Evolutionary conservation across 2,797 vertebrate species (phyloP), one percentile per base, ranked within the genome.

Genomic region (Octomys mimax): DNA sequence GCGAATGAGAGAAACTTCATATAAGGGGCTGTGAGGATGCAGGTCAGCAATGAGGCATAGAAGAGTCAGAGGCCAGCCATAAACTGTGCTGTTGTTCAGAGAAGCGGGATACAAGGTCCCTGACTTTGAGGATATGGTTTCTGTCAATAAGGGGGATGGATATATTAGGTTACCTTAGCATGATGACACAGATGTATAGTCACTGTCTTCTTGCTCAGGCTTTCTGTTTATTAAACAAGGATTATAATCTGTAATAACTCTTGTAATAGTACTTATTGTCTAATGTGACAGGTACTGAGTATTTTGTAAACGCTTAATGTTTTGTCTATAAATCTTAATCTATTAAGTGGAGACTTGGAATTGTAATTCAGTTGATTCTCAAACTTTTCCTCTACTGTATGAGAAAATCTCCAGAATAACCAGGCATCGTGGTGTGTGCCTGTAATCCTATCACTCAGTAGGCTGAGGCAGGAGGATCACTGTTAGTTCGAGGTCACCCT

Each of bases 71-170:
- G 80, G 85, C 6, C 26, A 68, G 49, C 6, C 4, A n/a, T 62
- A 24, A 21, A 3, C 26, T n/a, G 19, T 79, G 18, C 39, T 81
- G 52, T 54, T 94, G 68, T 36, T 10, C 6, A 42, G 46, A 19
- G 36, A 83, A 49, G 61, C 31, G 33, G 81, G 54, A 46, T 52
- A 33, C 52, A n/a, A 78, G 66, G 19, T 39, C 16, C 46, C 33
- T 78, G 80, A 92, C 54, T 91, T 82, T 92, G 85, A 96, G 75
- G 75, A 36, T 83, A 24, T 78, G 49, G 33, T 61, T 83, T 87
- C 26, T 57, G 26, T 28, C 75, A 21, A 36, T 61, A 36, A 11
- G 62, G 24, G 61, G 28, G 19, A 62, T 68, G 66, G 39, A 16
- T 89, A 28, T 66, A 42, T 79, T 79, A 75, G 57, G 54, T 83